Conservation (phyloP, 2,797 vertebrate species). For the Nyctalus aviator region DNA sequence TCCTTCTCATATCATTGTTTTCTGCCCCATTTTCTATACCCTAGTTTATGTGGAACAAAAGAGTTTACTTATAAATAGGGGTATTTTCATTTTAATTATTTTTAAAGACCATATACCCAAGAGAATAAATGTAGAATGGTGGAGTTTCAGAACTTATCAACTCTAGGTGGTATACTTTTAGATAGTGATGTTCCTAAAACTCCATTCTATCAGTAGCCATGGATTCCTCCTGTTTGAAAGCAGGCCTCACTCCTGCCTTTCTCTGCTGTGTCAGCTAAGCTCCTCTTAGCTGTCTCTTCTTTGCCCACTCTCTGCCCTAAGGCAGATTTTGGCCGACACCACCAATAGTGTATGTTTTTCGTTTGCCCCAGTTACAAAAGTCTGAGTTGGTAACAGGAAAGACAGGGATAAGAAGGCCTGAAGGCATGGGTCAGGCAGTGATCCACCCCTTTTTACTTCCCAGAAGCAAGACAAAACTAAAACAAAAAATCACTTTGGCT, state of each 20-base stretch:
- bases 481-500: neutral
- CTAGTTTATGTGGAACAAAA: neutral
- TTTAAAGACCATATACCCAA: neutral
- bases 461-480: neutral
- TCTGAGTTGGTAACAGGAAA: neutral
- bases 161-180: constrained; percentile 28
- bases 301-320: neutral
- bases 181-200: constrained; percentile 19
- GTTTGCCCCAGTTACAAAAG: constrained; percentile 6
- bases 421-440: neutral
- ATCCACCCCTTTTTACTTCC: neutral
- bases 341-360: constrained; percentile 15
- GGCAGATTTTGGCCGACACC: neutral
- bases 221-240: neutral
- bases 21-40: constrained; percentile 8
- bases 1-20: neutral
- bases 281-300: neutral
- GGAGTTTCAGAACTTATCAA: neutral
- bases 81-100: constrained; percentile 27
- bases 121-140: constrained; percentile 30
- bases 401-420: neutral
- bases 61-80: neutral
- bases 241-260: neutral
- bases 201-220: neutral
- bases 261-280: neutral